phyloP scores from a whole-genome alignment of 1,140 invertebrate genomes.

The Zaprionus taronus region DNA sequence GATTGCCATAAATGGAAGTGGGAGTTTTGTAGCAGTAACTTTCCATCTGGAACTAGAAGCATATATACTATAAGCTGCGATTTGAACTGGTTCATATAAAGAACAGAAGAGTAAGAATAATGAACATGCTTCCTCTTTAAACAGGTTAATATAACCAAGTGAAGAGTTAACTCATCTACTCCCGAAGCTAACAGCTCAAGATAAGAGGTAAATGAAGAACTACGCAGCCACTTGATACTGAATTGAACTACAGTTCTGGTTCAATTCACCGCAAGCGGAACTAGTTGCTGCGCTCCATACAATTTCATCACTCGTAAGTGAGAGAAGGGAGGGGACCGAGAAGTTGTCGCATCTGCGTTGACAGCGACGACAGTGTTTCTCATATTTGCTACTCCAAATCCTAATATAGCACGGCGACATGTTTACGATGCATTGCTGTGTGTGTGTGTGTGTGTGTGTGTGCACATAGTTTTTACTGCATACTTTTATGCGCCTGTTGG shows the following conservation, averaged over 20 bases:
- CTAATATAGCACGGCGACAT: constrained; percentile 73
- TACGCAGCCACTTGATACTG: too few species aligned
- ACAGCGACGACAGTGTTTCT: constrained; percentile 53
- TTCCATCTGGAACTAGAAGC: neutral
- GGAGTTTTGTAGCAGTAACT: neutral
- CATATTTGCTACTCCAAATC: constrained; percentile 66
- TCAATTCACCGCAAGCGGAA: neutral
- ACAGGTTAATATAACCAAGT: too few species aligned
- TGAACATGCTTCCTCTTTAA: too few species aligned
- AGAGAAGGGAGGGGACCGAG: neutral
- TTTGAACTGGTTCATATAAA: neutral
- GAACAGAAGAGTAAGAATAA: too few species aligned
- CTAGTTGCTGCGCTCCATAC: neutral
- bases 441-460: neutral
- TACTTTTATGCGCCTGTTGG: constrained; percentile 65
- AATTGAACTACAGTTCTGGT: neutral
- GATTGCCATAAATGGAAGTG: neutral
- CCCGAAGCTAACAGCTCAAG: too few species aligned
- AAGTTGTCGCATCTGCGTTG: constrained; percentile 26
- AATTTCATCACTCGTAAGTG: neutral
- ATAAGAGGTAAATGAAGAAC: too few species aligned
- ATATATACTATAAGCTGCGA: neutral
- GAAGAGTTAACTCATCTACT: neutral
- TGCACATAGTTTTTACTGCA: constrained; percentile 35
- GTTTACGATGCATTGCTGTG: constrained; percentile 72